Percentiles rank a stretch among this genome's conserved stretches.
phyloP scores from a whole-genome alignment of 37 sponge, comb jelly and placozoan species.

The Chondrosia reniformis region DNA sequence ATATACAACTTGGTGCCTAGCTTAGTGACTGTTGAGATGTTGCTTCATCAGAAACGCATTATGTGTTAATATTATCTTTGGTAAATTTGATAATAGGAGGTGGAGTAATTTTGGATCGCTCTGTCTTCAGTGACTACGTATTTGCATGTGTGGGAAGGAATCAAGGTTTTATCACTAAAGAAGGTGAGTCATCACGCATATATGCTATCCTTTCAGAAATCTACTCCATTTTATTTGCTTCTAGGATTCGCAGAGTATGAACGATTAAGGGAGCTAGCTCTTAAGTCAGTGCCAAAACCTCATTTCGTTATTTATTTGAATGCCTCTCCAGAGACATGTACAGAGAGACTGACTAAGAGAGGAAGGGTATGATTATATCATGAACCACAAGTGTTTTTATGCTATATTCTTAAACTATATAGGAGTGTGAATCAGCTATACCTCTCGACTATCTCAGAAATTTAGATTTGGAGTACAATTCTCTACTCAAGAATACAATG shows the following conservation, averaged over 20 bases:
- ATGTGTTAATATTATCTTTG: too few relatives aligned
- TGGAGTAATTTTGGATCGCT: constrained; percentile 77
- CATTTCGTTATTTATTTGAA: constrained; percentile 64
- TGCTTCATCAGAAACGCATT: too few relatives aligned
- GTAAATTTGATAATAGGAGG: constrained; percentile 24
- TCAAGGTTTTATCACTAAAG: constrained; percentile 70
- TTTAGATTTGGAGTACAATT: constrained; percentile 57
- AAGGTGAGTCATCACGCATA: constrained; percentile 33
- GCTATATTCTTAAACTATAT: background rate
- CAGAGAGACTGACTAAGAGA: constrained; percentile 57
- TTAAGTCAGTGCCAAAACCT: constrained; percentile 59
- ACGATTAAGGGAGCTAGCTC: constrained; percentile 31
- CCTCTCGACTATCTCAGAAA: constrained; percentile 71
- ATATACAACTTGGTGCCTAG: too few relatives aligned
- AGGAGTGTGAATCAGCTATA: constrained; percentile 83
- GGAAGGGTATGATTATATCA: constrained; percentile 58
- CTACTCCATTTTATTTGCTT: background rate
- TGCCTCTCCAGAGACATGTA: constrained; percentile 65
- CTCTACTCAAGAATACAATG: constrained; percentile 36
- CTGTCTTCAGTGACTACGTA: constrained; percentile 87
- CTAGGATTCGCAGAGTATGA: constrained; percentile 62
- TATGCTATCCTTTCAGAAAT: background rate
- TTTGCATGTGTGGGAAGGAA: constrained; percentile 79
- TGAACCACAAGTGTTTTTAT: background rate
- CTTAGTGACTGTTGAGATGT: too few relatives aligned